Evolutionary conservation across 2,888 invertebrate species (phyloP), one percentile per base, ranked within the genome.

Genomic region (Pseudococcus longispinus): DNA sequence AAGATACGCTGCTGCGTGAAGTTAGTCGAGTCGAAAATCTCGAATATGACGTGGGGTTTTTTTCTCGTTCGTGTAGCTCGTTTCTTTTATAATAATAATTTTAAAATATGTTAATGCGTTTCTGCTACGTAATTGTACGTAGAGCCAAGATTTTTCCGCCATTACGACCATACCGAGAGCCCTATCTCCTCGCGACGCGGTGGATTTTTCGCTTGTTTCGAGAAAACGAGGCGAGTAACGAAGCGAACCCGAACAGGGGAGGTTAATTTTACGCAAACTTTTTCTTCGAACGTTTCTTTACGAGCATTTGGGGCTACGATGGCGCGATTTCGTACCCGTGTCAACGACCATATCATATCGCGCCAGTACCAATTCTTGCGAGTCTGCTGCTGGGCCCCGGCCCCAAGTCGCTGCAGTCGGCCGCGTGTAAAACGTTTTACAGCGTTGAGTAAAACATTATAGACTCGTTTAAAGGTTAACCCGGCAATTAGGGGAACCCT

Each of bases 391-490:
- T n/a, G 55, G n/a, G 26, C 1, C 13, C 65, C 2, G 4, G 8
- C 8, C n/a, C n/a, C 2, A 51, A 2, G 70, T 70, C 70, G 65
- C 26, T n/a, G n/a, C n/a, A n/a, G 26, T 18, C 6, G 15, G 18
- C 13, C 13, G 70, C 70, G 3, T 23, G 5, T 70, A 70, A 70
- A 70, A 13, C 70, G 70, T 70, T 70, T 70, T 70, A 70, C 15
- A 15, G 15, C 70, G 70, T 32, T 18, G 70, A 60, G 60, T 18
- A 26, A 70, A 70, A 29, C 70, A 70, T 70, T 70, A 70, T 29
- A 70, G 70, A 70, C 70, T 70, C 70, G 70, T 70, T 70, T 70
- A 70, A 70, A 70, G 70, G 70, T 70, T 70, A 70, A 70, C 70
- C 70, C 70, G 70, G 20, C 70, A 70, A 70, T 70, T 70, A 70